phyloP scores from a whole-genome alignment of 2,113 vertebrate species.

The Glaucomys volans region DNA sequence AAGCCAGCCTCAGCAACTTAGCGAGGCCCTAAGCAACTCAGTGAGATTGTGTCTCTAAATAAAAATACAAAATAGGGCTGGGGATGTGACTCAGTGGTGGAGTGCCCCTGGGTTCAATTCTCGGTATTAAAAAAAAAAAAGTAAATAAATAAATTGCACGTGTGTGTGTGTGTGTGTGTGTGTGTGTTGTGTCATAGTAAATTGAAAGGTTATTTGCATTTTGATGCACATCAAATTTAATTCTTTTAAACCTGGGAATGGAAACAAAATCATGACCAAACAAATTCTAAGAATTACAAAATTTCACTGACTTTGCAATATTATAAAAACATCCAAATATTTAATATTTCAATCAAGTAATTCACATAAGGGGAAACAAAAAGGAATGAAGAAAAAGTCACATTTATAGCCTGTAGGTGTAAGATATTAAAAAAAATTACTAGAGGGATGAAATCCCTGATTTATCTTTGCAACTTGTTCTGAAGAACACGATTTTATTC shows the following conservation, averaged over 20 bases:
- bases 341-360: not conserved
- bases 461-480: not conserved
- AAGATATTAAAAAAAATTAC: not conserved
- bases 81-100: too few relatives aligned
- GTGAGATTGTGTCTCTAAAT: too few relatives aligned
- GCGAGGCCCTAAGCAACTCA: too few relatives aligned
- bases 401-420: not conserved
- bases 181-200: not conserved
- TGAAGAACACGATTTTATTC: not conserved
- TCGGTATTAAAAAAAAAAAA: too few relatives aligned
- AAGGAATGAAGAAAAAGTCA: not conserved
- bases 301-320: not conserved
- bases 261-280: not conserved
- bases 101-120: too few relatives aligned
- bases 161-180: too few relatives aligned
- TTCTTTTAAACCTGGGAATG: not conserved
- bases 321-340: not conserved
- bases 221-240: not conserved
- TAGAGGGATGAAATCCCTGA: not conserved
- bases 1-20: too few relatives aligned
- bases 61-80: too few relatives aligned
- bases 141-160: too few relatives aligned
- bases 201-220: not conserved
- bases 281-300: not conserved
- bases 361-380: not conserved